phyloP scores from a whole-genome alignment of 2,797 vertebrate genomes.

The Taeniopygia guttata region DNA sequence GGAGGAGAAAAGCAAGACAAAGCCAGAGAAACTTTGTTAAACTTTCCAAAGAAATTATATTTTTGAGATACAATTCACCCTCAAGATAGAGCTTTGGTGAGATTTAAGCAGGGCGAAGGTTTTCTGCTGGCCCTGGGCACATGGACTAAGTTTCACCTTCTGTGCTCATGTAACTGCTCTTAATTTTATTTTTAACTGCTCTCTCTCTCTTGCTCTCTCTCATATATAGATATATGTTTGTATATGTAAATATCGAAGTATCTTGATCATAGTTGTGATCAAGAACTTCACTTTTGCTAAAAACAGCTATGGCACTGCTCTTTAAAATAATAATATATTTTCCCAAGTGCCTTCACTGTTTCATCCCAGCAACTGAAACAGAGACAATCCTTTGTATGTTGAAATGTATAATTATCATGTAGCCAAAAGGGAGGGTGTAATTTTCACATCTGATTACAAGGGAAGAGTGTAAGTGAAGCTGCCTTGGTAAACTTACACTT shows the following conservation, averaged over 20 bases:
- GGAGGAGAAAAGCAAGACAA: background rate
- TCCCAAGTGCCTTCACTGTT: slow-evolving; percentile 72
- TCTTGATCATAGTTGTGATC: slow-evolving; percentile 73
- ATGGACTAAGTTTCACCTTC: background rate
- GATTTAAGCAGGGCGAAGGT: background rate
- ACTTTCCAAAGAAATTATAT: background rate
- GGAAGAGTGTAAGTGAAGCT: slow-evolving; percentile 80
- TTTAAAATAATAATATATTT: slow-evolving; percentile 81
- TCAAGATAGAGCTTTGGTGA: background rate
- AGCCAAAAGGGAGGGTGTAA: slow-evolving; percentile 90
- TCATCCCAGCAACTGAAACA: slow-evolving; percentile 82
- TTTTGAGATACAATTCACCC: background rate
- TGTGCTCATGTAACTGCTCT: background rate
- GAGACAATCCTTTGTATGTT: slow-evolving; percentile 81
- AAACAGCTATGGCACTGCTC: slow-evolving; percentile 72
- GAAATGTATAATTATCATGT: slow-evolving; percentile 92
- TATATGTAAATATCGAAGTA: slow-evolving; percentile 55
- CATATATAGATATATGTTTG: background rate
- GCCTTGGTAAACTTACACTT: slow-evolving; percentile 77
- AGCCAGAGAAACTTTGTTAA: background rate
- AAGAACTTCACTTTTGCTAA: slow-evolving; percentile 59
- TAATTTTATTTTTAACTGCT: slow-evolving; percentile 26
- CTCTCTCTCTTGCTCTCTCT: background rate
- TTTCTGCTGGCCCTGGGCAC: background rate
- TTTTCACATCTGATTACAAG: slow-evolving; percentile 93